Percentiles rank a stretch among this genome's conserved stretches.
These are phyloP conservation scores for Columbina picui DNA, from an alignment of 2,113 vertebrate genomes.

Conservation along the genomic window DNA sequence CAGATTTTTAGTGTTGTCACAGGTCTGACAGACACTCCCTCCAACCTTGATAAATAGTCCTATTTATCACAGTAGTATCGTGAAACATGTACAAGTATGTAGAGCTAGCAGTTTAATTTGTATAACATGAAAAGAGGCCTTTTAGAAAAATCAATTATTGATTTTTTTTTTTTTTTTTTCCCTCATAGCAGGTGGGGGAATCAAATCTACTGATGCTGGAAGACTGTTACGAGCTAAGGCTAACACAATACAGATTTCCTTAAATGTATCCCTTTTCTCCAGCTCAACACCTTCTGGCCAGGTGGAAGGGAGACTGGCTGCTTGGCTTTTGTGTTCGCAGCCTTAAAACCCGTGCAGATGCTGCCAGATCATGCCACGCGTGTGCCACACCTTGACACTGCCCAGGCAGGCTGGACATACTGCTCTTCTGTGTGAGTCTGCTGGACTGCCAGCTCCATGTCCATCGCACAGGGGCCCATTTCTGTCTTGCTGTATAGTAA, in stretches of 20 bases:
- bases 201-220: neutral
- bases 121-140: neutral
- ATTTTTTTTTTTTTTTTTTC: neutral
- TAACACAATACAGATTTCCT: neutral
- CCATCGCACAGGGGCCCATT: neutral
- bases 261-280: neutral
- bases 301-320: neutral
- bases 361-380: neutral
- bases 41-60: neutral
- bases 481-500: neutral
- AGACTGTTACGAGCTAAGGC: neutral
- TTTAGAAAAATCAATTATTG: neutral
- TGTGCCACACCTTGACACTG: neutral
- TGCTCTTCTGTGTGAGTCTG: neutral
- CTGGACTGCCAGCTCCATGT: fast-evolving
- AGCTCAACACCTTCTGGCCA: neutral
- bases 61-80: neutral
- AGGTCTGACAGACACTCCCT: neutral
- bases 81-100: neutral
- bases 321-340: neutral
- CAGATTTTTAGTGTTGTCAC: neutral
- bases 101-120: neutral
- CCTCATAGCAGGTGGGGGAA: neutral
- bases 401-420: fast-evolving
- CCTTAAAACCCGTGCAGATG: neutral